Evolutionary conservation across 1,140 invertebrate genomes (phyloP).

Genomic region (Holcopasites calliopsidis): DNA sequence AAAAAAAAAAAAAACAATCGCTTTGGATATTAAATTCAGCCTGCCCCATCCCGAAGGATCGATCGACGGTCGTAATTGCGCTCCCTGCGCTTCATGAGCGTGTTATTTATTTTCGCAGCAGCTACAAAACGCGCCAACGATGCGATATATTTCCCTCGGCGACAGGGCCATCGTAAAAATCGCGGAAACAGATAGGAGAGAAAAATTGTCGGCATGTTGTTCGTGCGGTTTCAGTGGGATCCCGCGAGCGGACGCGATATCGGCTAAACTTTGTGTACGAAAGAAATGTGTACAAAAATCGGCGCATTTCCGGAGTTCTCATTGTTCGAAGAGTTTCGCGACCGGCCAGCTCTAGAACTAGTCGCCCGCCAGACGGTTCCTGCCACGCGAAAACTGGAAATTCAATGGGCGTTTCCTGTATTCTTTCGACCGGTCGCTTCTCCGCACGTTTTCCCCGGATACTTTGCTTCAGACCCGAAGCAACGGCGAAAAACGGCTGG

Average conservation of each 20-base stretch:
- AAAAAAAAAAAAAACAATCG: too few species aligned
- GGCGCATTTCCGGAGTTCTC: slow-evolving; percentile 29
- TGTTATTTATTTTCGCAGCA: neutral
- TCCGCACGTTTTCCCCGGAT: neutral
- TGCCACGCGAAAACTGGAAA: slow-evolving; percentile 18
- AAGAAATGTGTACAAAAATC: slow-evolving; percentile 16
- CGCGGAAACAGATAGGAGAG: neutral
- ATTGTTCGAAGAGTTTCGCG: slow-evolving; percentile 21
- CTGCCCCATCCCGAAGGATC: neutral
- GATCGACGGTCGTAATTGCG: neutral
- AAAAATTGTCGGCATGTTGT: neutral
- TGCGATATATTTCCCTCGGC: neutral
- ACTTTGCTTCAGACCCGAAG: neutral
- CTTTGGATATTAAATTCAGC: neutral
- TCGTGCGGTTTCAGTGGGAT: neutral
- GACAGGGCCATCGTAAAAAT: neutral
- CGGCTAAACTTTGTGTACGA: slow-evolving; percentile 12
- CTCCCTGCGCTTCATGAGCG: too few species aligned
- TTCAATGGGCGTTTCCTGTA: neutral
- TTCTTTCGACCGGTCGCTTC: neutral
- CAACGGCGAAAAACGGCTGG: neutral
- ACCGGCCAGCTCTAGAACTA: slow-evolving; percentile 7
- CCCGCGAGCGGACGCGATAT: slow-evolving; percentile 19
- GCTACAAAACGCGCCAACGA: neutral
- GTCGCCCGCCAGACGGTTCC: slow-evolving; percentile 26